Conservation (phyloP, 2,113 vertebrate species). For the Hippocampus comes region DNA sequence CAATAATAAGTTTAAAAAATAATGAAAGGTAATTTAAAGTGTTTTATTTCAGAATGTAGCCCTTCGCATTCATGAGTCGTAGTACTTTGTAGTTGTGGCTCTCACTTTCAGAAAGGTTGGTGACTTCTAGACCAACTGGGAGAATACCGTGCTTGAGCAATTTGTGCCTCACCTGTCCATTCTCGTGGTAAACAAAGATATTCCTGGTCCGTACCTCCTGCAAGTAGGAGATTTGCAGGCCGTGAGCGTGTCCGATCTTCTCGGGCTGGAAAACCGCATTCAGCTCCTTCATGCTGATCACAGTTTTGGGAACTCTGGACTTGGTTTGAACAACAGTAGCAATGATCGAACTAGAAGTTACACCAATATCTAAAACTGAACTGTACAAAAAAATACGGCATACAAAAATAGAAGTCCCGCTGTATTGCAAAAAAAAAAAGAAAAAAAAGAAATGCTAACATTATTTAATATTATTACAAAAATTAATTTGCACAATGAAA, state of each 20-base stretch:
- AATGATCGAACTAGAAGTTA: neutral
- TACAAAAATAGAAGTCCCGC: too few species aligned
- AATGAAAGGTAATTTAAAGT: too few species aligned
- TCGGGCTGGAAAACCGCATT: constrained; percentile 88
- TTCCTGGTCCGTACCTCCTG: constrained; percentile 77
- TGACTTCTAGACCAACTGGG: neutral
- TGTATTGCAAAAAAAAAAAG: neutral
- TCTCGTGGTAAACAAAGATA: constrained; percentile 88
- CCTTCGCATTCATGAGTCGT: too few species aligned
- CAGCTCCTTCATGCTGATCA: constrained; percentile 81
- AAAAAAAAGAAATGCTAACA: too few species aligned
- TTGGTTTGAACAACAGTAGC: constrained; percentile 41
- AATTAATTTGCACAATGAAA: neutral
- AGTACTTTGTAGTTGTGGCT: too few species aligned
- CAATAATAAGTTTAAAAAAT: too few species aligned
- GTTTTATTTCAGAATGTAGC: too few species aligned
- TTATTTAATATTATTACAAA: neutral
- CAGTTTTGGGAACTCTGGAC: constrained; percentile 80
- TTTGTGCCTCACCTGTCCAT: constrained; percentile 72
- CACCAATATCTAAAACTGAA: too few species aligned
- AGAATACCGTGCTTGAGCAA: neutral
- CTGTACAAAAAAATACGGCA: too few species aligned
- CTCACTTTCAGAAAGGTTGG: too few species aligned
- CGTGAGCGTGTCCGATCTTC: constrained; percentile 81
- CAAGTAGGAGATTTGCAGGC: constrained; percentile 85